phyloP scores from a whole-genome alignment of 1,140 invertebrate genomes.

The Bombus soroeensis region DNA sequence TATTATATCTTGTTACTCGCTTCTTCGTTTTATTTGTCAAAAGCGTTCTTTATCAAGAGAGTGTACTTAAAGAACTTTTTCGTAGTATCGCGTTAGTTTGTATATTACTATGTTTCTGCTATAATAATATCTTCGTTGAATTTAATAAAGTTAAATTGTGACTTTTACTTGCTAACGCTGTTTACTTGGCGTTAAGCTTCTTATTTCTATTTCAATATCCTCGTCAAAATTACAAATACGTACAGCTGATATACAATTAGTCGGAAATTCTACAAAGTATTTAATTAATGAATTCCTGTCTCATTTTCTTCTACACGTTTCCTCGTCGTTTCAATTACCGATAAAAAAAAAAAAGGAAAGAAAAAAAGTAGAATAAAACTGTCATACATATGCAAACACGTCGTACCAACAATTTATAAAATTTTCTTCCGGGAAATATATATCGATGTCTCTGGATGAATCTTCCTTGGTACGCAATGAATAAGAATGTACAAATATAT shows the following conservation, averaged over 20 bases:
- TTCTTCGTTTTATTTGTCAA: background rate
- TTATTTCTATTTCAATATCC: too few species aligned
- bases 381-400: too few species aligned
- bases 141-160: background rate
- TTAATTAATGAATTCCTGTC: background rate
- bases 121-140: background rate
- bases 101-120: background rate
- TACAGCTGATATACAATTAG: background rate
- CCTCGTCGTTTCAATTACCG: too few species aligned
- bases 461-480: too few species aligned
- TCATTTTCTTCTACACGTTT: background rate
- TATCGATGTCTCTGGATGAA: too few species aligned
- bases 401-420: too few species aligned
- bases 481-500: too few species aligned
- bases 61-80: background rate
- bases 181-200: background rate
- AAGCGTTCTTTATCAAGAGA: background rate
- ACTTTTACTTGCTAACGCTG: background rate
- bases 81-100: background rate
- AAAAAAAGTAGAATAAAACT: too few species aligned
- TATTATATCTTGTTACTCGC: background rate
- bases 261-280: background rate
- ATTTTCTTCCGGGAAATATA: too few species aligned
- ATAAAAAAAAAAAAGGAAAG: too few species aligned
- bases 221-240: background rate